Evolutionary conservation across 2,797 vertebrate species (phyloP), one percentile per base, ranked within the genome.

Genomic region (Anguilla obscura): DNA sequence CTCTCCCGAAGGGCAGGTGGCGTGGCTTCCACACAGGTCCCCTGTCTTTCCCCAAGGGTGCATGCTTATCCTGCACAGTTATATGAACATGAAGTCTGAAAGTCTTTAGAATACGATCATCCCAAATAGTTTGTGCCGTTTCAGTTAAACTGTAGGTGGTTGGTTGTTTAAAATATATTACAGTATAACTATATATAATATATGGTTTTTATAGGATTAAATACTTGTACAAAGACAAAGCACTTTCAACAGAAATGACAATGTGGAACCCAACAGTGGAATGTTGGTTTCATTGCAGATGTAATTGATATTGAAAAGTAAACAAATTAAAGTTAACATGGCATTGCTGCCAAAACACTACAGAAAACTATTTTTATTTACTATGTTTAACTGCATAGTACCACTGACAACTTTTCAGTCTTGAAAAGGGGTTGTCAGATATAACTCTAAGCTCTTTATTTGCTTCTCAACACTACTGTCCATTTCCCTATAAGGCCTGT

Each of bases 1-100:
- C 92, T 94, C 93, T 93, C 85, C 18, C 92, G 93, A 96, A 96
- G 94, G 95, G 91, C 95, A 94, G 89, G 90, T 89, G 89, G 88
- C 92, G 90, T 92, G 85, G 85, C 89, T 89, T 71, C 87, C 87
- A 90, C 90, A 87, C 89, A 91, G 92, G 91, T 88, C 5, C 87
- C 40, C 40, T 48, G 79, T 50, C 79, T 50, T 48, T 50, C 2
- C 40, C 45, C 45, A 79, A 45, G 24, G 33, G 33, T 1, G 74
- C 74, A 40, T 18, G 45, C 8, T 16, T 50, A 48, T 82, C 16
- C 45, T 8, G 18, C 21, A 24, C 21, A 82, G 21, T 9, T 50
- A 50, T n/a, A 3, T 50, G 18, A 50, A 82, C 40, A n/a, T n/a
- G 24, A 50, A 50, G 27, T 82, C 36, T 8, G 18, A 80, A 45